Evolutionary conservation across 2,888 invertebrate genomes (phyloP), one percentile per base, ranked within the genome.

Genomic region (Tetragnatha montana): DNA sequence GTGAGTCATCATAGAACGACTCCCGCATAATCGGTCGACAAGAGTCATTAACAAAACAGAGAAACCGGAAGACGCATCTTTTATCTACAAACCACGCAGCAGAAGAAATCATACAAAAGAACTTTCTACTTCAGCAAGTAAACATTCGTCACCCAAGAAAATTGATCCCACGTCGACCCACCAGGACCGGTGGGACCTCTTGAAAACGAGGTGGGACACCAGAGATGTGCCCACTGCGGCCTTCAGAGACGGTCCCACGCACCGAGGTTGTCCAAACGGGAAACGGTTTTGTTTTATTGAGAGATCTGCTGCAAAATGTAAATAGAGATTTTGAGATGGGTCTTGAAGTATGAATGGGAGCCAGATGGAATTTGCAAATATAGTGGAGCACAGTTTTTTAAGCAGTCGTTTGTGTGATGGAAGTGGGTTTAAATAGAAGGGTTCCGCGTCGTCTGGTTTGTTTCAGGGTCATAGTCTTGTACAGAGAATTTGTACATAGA

Each of bases 191-290:
- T 49, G 51, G 4, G 35, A 35, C 35, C 35, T 35, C 82, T 6
- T 17, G 60, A 22, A n/a, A 78, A 4, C 21, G 19, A 79, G 35
- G 79, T 21, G 68, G 21, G 76, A 70, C 60, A 21, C 22, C 51
- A 70, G 81, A 78, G n/a, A 86, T 19, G n/a, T 60, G 60, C 60
- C 70, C 50, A 73, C 71, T 19, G 50, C 88, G 88, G 73, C 88
- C 88, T 88, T 88, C 88, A 68, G 79, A 79, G 47, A 21, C 69
- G 21, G 75, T 74, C 88, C 88, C 88, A 88, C 88, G 88, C 81
- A 22, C 49, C 83, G 79, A 88, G 88, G 88, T 83, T 88, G 88
- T 83, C 79, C 51, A 83, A 83, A 88, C 74, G 79, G 88, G 88
- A 83, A 88, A 79, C 60, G 71, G 49, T 71, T 50, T 70, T 60